Evolutionary conservation across 2,888 invertebrate species (phyloP).

Genomic region (Apodemia zela): DNA sequence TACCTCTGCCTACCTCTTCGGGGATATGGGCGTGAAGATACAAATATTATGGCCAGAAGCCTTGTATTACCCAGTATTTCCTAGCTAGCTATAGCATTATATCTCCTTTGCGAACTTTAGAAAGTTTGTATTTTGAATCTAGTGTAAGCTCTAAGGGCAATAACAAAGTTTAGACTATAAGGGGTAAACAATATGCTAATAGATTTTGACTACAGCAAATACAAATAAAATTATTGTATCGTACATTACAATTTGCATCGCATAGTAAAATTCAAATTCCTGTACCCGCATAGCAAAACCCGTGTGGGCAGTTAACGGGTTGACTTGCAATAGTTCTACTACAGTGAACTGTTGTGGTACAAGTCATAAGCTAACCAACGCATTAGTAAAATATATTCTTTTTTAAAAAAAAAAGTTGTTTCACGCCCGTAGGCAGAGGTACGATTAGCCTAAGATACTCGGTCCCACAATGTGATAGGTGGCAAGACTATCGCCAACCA

Average conservation of each 20-base stretch:
- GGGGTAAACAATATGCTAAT: conserved; percentile 6
- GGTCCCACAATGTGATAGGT: no score
- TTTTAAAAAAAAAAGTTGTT: no score
- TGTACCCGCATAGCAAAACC: conserved; percentile 38
- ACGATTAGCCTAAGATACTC: no score
- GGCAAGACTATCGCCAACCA: no score
- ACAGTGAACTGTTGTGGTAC: conserved; percentile 28
- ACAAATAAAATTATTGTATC: conserved; percentile 10
- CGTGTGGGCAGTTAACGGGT: conserved; percentile 53
- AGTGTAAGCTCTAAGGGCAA: neutral
- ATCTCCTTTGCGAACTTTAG: neutral
- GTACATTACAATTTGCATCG: conserved; percentile 31
- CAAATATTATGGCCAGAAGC: no score
- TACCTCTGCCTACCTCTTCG: no score
- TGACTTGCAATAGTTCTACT: conserved; percentile 49
- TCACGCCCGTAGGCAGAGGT: no score
- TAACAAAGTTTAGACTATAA: neutral
- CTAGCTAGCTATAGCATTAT: no score
- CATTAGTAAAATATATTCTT: no score
- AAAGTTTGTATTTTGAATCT: neutral
- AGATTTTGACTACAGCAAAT: conserved; percentile 7
- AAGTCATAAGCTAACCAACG: conserved; percentile 24
- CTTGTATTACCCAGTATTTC: no score
- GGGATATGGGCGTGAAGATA: no score
- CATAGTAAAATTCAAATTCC: conserved; percentile 53